Percentiles rank a stretch among this genome's conserved stretches.
These are phyloP conservation scores for Anolis carolinensis DNA, from an alignment of 2,113 vertebrate species.

Conservation along the genomic window DNA sequence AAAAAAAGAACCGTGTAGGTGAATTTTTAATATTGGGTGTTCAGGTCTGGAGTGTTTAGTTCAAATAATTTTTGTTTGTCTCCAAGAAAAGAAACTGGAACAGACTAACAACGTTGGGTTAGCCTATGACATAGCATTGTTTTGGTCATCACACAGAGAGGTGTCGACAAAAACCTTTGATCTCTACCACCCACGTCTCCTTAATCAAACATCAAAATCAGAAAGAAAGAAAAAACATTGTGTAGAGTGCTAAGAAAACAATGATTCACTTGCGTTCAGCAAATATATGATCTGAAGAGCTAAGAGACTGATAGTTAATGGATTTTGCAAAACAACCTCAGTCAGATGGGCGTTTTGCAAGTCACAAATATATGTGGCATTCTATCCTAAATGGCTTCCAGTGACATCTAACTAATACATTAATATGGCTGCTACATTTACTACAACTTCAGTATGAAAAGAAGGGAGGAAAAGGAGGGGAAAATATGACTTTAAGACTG, in stretches of 20 bases:
- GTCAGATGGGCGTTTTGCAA: constrained; percentile 6
- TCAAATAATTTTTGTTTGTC: neutral
- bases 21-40: no score
- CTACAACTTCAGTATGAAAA: neutral
- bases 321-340: constrained; percentile 47
- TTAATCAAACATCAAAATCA: neutral
- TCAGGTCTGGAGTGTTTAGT: neutral
- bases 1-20: no score
- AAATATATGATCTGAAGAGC: constrained; percentile 1
- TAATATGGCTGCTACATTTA: neutral
- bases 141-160: rapidly evolving
- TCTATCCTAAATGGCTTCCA: neutral
- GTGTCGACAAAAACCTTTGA: constrained; percentile 19
- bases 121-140: neutral
- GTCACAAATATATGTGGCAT: neutral
- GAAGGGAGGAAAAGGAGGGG: no score
- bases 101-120: neutral
- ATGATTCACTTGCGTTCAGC: constrained; percentile 55
- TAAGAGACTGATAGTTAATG: neutral
- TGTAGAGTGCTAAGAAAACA: constrained; percentile 56
- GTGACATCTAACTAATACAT: neutral
- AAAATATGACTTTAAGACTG: no score
- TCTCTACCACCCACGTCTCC: constrained; percentile 21
- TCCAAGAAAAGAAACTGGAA: neutral
- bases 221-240: neutral